Conservation (phyloP, 2,888 invertebrate species). For the Diarsia brunnea region DNA sequence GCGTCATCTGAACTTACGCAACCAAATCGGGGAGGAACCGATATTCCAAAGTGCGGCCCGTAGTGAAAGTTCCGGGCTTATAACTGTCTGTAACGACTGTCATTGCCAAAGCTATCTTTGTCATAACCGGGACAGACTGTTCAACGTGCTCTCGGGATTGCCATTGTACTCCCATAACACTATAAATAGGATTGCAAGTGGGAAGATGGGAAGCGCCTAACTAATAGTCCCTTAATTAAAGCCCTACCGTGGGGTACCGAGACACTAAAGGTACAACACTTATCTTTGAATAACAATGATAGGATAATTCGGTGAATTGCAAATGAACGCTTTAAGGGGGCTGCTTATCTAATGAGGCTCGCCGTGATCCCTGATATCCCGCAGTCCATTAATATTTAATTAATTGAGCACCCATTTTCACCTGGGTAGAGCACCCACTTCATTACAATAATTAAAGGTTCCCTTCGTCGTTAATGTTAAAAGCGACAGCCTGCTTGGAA, state of each 20-base stretch:
- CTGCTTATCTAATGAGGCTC: slow-evolving; percentile 54
- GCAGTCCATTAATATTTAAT: slow-evolving; percentile 50
- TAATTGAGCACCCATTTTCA: slow-evolving; percentile 56
- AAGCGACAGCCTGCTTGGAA: not conserved
- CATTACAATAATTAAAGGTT: slow-evolving; percentile 44
- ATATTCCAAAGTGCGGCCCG: slow-evolving; percentile 1
- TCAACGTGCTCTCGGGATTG: not conserved
- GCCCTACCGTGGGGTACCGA: slow-evolving; percentile 1
- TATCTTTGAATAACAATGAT: slow-evolving; percentile 54
- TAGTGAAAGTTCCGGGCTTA: slow-evolving; percentile 4
- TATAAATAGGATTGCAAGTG: slow-evolving; percentile 7
- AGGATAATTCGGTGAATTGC: slow-evolving; percentile 55
- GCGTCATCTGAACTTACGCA: slow-evolving; percentile 3
- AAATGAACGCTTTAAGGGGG: slow-evolving; percentile 47
- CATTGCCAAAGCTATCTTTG: slow-evolving; percentile 21
- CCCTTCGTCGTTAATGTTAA: slow-evolving; percentile 23
- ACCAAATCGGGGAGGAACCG: slow-evolving; percentile 10
- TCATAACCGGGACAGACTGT: slow-evolving; percentile 4
- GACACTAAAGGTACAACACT: slow-evolving; percentile 31
- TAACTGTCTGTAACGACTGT: slow-evolving; percentile 22
- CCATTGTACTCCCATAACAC: slow-evolving; percentile 13
- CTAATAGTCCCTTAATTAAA: slow-evolving; percentile 25
- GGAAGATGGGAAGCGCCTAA: not conserved
- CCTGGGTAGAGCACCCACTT: slow-evolving; percentile 38
- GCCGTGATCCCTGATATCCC: slow-evolving; percentile 42